Evolutionary conservation across 2,113 vertebrate genomes (phyloP).

Genomic region (rabbit (Oryctolagus cuniculus)): DNA sequence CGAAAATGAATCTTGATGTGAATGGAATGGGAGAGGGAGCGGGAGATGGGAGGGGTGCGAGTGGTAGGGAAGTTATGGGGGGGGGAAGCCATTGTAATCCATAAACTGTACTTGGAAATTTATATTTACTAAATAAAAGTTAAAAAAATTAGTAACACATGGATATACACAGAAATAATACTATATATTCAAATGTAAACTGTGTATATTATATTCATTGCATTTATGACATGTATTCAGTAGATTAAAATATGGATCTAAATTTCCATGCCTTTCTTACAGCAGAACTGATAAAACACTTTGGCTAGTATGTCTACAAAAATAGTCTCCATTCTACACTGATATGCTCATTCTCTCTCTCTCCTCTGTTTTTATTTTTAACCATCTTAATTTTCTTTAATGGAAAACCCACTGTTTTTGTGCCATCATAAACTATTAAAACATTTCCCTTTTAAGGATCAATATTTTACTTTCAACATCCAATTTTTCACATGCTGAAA

Average conservation of each 20-base stretch:
- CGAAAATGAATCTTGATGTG: too few relatives aligned
- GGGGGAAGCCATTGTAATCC: too few relatives aligned
- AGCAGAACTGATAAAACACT: background rate
- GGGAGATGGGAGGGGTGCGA: too few relatives aligned
- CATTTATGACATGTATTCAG: background rate
- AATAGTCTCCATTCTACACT: background rate
- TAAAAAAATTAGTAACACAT: background rate
- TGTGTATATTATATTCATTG: background rate
- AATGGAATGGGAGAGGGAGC: too few relatives aligned
- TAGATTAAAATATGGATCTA: background rate
- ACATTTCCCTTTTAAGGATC: background rate
- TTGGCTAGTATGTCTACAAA: background rate
- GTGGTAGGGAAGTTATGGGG: too few relatives aligned
- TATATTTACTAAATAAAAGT: too few relatives aligned
- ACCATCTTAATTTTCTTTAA: slow-evolving; percentile 23
- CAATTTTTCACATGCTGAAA: background rate
- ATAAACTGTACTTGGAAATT: too few relatives aligned
- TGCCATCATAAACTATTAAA: background rate
- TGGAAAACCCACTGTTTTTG: background rate
- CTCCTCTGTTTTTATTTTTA: background rate
- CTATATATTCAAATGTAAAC: background rate
- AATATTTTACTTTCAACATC: background rate
- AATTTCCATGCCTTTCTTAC: background rate
- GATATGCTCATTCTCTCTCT: too few relatives aligned
- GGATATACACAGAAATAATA: background rate